Evolutionary conservation across 2,113 vertebrate species (phyloP), one percentile per base, ranked within the genome.

Genomic region (Pristiophorus japonicus): DNA sequence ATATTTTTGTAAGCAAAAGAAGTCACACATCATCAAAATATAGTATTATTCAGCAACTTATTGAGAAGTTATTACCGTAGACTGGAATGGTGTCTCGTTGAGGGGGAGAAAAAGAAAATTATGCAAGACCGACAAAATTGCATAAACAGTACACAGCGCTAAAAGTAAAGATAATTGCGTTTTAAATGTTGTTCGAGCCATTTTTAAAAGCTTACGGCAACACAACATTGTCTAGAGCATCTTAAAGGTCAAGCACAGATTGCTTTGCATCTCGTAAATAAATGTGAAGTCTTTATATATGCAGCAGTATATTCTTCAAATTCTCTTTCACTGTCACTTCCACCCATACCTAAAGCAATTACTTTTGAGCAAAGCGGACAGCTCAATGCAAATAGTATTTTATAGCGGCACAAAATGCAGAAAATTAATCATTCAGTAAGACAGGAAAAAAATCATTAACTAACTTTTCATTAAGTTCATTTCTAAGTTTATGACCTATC

Each of bases 281-380:
- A 88, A n/a, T 59, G 30, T 18, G 14, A 62, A 91, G 30, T 84
- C 75, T 95, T 95, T 62, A 84, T 59, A 84, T 30, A 65, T 24
- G 78, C 95, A 55, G 95, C 59, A 55, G 59, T 59, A 85, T 84
- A 84, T 87, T 22, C 95, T 84, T 95, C 59, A 91, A 59, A 84
- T 63, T 84, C 10, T 84, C 51, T 81, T 63, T 47, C 59, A 16
- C 95, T 87, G 95, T 63, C 70, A 95, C 55, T 87, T n/a, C 95
- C 95, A 30, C 95, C 95, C 47, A 87, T 78, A 59, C n/a, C 47
- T 85, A 84, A 59, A 42, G 95, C 51, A 95, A 95, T 78, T 75
- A 75, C 12, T 62, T 55, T 62, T 62, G 51, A 91, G 51, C 24
- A 91, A 7, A 91, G 87, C 34, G 55, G 87, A 62, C 87, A 62